Evolutionary conservation across 2,797 vertebrate species (phyloP), one percentile per base, ranked within the genome.

Genomic region (Buphagus erythrorhynchus): DNA sequence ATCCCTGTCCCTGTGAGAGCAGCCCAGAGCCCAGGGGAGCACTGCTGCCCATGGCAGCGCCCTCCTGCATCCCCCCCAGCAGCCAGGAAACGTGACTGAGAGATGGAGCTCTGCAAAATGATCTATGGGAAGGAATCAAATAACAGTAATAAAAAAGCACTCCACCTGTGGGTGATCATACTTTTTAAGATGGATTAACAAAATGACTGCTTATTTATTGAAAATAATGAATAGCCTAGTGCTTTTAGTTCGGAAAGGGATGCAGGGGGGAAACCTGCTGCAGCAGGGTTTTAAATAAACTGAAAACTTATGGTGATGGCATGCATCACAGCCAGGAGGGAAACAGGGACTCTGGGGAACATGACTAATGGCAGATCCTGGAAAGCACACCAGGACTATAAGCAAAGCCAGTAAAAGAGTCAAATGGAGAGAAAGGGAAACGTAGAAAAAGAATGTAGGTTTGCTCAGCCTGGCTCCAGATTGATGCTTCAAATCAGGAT

Each of bases 131-230:
- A 75, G 57, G 81, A 81, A 77, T 84, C 83, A 62, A 92, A 68
- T 81, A 91, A 75, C 65, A 40, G 79, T 68, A 78, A 93, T 72
- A 73, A 91, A 81, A 95, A 88, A 90, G 69, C 93, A 76, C 90
- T 94, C 90, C 76, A 84, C 88, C 92, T 92, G 88, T 35, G 77
- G 67, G 76, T 84, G 93, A 92, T 79, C 88, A 86, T 83, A 80
- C 61, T 86, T 94, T 89, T 92, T 68, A 80, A 94, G 93, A 94
- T 87, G 88, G 93, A 96, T 97, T 96, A 96, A 92, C 78, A 89
- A 89, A 95, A 95, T 54, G 78, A 91, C 87, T 96, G 94, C 72
- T 93, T 94, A 92, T 93, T 94, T 97, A 80, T 46, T 72, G 84
- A 83, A 94, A 96, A 92, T 94, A 93, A 94, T 79, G 69, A 86